Percentiles rank a stretch among this genome's conserved stretches.
Conservation (phyloP, 2,888 invertebrate genomes). For the Cataglyphis albicans region DNA sequence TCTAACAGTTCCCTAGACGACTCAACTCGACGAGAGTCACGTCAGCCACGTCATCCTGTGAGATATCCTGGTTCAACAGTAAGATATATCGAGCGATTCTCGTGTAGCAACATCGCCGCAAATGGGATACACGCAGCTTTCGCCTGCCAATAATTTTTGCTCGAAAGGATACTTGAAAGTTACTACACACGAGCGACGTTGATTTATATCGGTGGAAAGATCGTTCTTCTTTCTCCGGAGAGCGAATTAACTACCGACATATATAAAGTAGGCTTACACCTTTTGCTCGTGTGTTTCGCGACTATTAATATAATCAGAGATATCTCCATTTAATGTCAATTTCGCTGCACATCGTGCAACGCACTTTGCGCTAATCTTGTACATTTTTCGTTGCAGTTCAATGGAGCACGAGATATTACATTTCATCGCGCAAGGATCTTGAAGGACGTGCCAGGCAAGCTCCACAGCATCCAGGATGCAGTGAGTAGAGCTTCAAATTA, state of each 20-base stretch:
- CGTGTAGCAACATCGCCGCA: constrained; percentile 23
- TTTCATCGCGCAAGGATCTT: not conserved
- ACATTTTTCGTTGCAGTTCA: constrained; percentile 26
- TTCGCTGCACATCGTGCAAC: not conserved
- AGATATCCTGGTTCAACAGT: constrained; percentile 35
- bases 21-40: constrained; percentile 27
- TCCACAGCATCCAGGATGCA: constrained; percentile 23
- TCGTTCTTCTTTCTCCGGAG: constrained; percentile 6
- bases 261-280: constrained; percentile 21
- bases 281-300: not conserved
- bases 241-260: constrained; percentile 3
- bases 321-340: not conserved
- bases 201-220: constrained; percentile 41
- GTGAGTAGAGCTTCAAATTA: constrained; percentile 29
- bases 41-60: constrained; percentile 19
- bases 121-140: constrained; percentile 31
- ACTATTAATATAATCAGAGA: constrained; percentile 2
- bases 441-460: not conserved
- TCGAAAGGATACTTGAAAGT: constrained; percentile 19
- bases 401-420: constrained; percentile 40
- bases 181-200: constrained; percentile 35
- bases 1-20: constrained; percentile 51
- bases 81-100: constrained; percentile 28
- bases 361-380: not conserved
- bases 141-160: constrained; percentile 48